phyloP scores from a whole-genome alignment of 2,797 vertebrate species.

The Atherinosoma microstoma region DNA sequence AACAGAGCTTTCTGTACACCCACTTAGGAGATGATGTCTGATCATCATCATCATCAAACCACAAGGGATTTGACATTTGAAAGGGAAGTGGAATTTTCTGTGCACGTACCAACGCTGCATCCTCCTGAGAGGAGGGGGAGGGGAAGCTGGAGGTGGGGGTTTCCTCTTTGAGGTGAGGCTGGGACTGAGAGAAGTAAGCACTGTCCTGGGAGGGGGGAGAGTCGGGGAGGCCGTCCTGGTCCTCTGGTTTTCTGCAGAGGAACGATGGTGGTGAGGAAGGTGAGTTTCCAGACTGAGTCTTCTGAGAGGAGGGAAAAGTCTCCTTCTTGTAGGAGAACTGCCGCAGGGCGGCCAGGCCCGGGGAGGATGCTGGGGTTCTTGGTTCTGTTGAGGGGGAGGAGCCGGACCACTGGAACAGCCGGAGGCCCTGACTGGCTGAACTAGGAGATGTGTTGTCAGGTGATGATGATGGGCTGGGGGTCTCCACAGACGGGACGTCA shows the following conservation, averaged over 20 bases:
- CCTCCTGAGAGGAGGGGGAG: conserved; percentile 14
- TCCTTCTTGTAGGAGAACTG: conserved; percentile 79
- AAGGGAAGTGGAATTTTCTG: background rate
- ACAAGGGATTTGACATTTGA: background rate
- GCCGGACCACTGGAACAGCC: conserved; percentile 84
- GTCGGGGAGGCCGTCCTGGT: conserved; percentile 45
- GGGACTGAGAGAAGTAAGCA: conserved; percentile 79
- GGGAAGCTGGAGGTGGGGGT: conserved; percentile 1
- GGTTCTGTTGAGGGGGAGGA: conserved; percentile 42
- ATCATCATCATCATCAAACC: background rate
- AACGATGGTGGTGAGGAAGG: background rate
- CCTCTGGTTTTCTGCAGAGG: conserved; percentile 18
- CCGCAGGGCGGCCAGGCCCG: conserved; percentile 68
- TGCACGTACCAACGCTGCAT: conserved; percentile 46
- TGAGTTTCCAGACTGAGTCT: background rate
- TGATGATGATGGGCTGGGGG: conserved; percentile 58
- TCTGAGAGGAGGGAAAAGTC: conserved; percentile 9
- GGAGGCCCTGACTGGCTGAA: conserved; percentile 58
- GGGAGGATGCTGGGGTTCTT: conserved; percentile 30
- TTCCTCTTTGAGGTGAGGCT: conserved; percentile 51
- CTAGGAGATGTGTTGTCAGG: conserved; percentile 7
- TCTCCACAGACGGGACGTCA: conserved; percentile 38
- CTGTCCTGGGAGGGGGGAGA: conserved; percentile 79
- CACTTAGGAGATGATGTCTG: background rate
- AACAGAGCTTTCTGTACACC: background rate